Conservation (phyloP, 2,888 invertebrate genomes). For the Pachydiplax longipennis region DNA sequence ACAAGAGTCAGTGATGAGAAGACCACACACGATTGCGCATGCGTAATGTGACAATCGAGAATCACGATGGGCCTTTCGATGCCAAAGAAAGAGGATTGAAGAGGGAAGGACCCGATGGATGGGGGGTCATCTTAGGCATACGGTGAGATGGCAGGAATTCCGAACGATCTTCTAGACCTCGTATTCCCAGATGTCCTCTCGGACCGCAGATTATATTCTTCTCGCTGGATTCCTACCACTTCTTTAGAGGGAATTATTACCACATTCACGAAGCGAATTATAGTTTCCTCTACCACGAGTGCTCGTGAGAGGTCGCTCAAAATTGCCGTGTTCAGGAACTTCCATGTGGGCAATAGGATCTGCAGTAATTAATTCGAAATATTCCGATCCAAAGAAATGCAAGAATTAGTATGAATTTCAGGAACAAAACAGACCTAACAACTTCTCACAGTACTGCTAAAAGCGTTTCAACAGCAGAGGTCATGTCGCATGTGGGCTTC, state of each 20-base stretch:
- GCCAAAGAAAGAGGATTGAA: background rate
- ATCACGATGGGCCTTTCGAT: slow-evolving; percentile 29
- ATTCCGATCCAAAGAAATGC: no score
- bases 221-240: background rate
- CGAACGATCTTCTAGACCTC: background rate
- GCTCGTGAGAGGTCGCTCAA: no score
- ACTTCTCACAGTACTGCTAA: no score
- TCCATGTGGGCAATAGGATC: no score
- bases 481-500: no score
- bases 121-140: background rate
- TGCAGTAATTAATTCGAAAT: no score
- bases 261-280: background rate
- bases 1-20: slow-evolving; percentile 2
- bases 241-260: background rate
- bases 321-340: no score
- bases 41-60: slow-evolving; percentile 42
- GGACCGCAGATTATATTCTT: background rate
- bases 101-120: background rate
- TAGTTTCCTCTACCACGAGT: no score
- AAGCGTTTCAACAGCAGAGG: no score
- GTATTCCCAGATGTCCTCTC: background rate
- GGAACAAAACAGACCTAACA: no score
- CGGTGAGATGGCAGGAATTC: slow-evolving; percentile 16
- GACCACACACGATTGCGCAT: slow-evolving; percentile 39
- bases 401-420: no score